Evolutionary conservation across 2,888 invertebrate genomes (phyloP).

Genomic region (Andrena praecox): DNA sequence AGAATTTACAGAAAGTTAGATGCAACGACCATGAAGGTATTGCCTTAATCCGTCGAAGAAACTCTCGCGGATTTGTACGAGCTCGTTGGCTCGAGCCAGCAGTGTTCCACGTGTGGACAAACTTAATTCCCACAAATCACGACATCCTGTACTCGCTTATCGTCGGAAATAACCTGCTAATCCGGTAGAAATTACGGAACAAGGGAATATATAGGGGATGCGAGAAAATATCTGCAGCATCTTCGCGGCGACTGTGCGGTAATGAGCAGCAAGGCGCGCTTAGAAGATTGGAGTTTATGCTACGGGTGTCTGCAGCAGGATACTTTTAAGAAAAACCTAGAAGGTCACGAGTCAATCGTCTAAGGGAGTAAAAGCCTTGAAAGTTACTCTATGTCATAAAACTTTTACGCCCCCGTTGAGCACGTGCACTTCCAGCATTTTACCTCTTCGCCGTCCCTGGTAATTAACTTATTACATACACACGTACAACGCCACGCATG

Average conservation of each 20-base stretch:
- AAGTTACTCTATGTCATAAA: no score
- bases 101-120: neutral
- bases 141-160: neutral
- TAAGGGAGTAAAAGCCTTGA: no score
- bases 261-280: no score
- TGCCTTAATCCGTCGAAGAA: neutral
- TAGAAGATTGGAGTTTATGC: no score
- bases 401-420: no score
- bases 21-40: neutral
- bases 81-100: neutral
- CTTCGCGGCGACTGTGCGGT: neutral
- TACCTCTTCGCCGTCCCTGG: no score
- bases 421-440: no score
- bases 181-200: constrained; percentile 16
- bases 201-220: neutral
- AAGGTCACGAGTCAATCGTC: no score
- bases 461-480: no score
- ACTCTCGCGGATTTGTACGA: neutral
- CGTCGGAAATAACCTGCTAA: constrained; percentile 31
- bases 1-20: neutral
- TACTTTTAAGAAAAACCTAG: no score
- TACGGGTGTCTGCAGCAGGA: no score
- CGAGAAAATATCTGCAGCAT: constrained; percentile 20
- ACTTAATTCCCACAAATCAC: constrained; percentile 17
- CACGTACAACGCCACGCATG: no score